phyloP scores from a whole-genome alignment of 2,888 invertebrate genomes.

The Eueremaeus valkanovi region DNA sequence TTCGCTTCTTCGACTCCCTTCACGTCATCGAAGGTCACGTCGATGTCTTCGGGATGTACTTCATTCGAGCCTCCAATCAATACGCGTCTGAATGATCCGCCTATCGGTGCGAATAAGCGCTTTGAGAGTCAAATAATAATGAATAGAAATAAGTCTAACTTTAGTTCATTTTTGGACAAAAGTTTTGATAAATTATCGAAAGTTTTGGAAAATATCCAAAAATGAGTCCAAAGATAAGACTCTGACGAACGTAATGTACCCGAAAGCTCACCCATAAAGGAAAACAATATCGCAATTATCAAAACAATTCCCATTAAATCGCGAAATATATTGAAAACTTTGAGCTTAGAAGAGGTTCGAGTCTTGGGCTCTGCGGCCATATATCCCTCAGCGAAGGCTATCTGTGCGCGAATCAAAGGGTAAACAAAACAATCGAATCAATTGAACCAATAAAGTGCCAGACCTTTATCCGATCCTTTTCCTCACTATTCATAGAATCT shows the following conservation, averaged over 20 bases:
- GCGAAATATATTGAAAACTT: constrained; percentile 67
- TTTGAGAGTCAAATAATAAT: background rate
- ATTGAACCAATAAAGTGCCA: background rate
- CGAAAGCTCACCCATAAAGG: constrained; percentile 54
- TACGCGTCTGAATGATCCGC: constrained; percentile 69
- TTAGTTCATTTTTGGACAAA: too few relatives aligned
- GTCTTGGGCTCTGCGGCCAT: constrained; percentile 61
- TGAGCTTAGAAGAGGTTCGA: constrained; percentile 47
- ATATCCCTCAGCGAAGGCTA: constrained; percentile 86
- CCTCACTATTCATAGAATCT: constrained; percentile 53
- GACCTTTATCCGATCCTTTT: constrained; percentile 72
- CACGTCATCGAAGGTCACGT: constrained; percentile 93
- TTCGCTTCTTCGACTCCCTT: constrained; percentile 97
- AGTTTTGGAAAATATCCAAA: too few relatives aligned
- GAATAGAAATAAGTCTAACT: background rate
- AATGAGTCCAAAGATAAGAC: too few relatives aligned
- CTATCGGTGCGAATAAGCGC: constrained; percentile 51
- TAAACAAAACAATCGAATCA: too few relatives aligned
- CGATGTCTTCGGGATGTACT: constrained; percentile 92
- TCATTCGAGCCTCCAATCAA: constrained; percentile 81
- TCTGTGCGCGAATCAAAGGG: too few relatives aligned
- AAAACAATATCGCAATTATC: constrained; percentile 70
- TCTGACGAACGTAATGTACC: constrained; percentile 36
- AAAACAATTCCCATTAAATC: constrained; percentile 64
- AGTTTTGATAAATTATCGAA: too few relatives aligned